phyloP scores from a whole-genome alignment of 2,797 vertebrate species.

The Heliangelus exortis region DNA sequence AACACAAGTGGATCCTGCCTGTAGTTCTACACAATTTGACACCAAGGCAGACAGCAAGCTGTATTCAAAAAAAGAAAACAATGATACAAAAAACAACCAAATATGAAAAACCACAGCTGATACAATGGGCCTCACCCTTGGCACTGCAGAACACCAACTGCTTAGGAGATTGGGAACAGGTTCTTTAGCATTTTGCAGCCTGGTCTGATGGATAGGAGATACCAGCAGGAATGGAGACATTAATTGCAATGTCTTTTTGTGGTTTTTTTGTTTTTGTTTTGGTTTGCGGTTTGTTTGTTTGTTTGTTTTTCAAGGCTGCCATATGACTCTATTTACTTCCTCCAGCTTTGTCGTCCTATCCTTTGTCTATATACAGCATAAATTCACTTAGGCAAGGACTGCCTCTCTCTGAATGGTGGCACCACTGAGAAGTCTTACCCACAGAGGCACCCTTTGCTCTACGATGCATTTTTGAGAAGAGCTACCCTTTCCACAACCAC shows the following conservation, averaged over 20 bases:
- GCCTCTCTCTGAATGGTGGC: not conserved
- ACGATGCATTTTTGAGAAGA: not conserved
- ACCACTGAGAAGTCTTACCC: not conserved
- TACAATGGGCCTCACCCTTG: not conserved
- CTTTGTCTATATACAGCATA: not conserved
- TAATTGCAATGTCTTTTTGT: not conserved
- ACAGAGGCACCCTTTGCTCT: not conserved
- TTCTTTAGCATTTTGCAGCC: not conserved
- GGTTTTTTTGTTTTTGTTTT: no score
- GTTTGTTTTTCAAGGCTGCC: not conserved
- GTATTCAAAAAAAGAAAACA: not conserved
- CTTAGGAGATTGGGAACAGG: not conserved
- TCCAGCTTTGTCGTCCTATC: not conserved
- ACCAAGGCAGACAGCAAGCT: not conserved
- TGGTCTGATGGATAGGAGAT: not conserved
- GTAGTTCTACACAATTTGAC: not conserved
- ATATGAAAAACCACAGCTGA: not conserved
- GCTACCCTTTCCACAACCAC: not conserved
- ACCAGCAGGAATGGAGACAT: fast-evolving
- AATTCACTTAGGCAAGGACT: not conserved
- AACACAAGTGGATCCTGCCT: not conserved
- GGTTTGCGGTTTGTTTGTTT: no score
- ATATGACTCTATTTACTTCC: not conserved
- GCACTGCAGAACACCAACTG: not conserved
- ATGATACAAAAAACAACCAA: not conserved